A percentile compares a stretch with the other conserved stretches of the same genome.
phyloP scores from a whole-genome alignment of 2,113 vertebrate genomes.

The Morone chrysops region DNA sequence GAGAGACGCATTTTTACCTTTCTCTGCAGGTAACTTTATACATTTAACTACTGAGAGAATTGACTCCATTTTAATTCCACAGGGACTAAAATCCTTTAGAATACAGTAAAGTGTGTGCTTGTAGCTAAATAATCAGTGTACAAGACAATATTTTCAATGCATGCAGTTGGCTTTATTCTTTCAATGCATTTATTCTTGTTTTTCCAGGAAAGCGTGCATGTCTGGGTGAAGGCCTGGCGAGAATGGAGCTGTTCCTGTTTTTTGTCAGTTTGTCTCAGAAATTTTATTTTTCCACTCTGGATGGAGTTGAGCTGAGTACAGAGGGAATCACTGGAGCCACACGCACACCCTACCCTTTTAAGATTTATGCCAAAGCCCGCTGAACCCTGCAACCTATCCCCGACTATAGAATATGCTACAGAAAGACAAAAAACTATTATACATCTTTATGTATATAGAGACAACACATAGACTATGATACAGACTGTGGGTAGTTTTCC shows the following conservation, averaged over 20 bases:
- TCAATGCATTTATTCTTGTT: neutral
- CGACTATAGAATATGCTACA: neutral
- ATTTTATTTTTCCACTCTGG: constrained; percentile 82
- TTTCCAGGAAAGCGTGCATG: constrained; percentile 86
- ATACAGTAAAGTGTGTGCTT: no score
- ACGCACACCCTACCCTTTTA: constrained; percentile 71
- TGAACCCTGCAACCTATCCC: constrained; percentile 49
- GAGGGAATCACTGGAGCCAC: constrained; percentile 59
- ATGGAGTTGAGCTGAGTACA: constrained; percentile 62
- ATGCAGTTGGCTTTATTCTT: neutral
- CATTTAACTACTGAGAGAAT: neutral
- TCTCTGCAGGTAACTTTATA: constrained; percentile 85
- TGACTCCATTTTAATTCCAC: no score
- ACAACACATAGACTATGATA: neutral
- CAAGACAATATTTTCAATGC: neutral
- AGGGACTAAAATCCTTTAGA: neutral
- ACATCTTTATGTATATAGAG: neutral
- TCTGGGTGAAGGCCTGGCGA: constrained; percentile 87
- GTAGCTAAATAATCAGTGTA: neutral
- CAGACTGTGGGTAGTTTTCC: neutral
- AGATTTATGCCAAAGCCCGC: constrained; percentile 77
- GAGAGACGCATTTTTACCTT: constrained; percentile 87
- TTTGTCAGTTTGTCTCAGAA: constrained; percentile 86
- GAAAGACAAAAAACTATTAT: neutral
- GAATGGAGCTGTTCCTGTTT: constrained; percentile 89